A percentile compares a stretch with the other conserved stretches of the same genome.
phyloP scores from a whole-genome alignment of 2,113 vertebrate species.

The Apaloderma vittatum region DNA sequence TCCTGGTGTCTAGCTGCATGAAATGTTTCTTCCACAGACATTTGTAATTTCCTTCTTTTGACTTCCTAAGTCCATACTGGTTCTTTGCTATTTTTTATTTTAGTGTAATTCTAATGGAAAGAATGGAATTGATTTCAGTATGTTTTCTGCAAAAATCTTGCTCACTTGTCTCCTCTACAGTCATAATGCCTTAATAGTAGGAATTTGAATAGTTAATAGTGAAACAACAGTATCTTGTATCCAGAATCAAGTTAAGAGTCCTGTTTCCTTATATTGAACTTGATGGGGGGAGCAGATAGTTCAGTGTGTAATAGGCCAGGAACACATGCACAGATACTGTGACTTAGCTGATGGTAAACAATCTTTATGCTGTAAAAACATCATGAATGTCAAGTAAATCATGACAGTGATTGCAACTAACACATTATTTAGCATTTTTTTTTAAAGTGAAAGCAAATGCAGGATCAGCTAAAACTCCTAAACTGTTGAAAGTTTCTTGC shows the following conservation, averaged over 20 bases:
- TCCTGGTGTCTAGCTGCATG: background rate
- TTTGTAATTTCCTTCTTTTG: background rate
- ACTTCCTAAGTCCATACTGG: background rate
- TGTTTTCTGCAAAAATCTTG: background rate
- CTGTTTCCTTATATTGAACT: background rate
- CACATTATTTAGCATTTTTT: background rate
- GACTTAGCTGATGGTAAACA: background rate
- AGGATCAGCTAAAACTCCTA: background rate
- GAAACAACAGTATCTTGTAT: background rate
- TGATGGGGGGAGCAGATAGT: background rate
- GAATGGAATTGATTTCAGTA: background rate
- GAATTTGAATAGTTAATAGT: background rate
- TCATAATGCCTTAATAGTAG: background rate
- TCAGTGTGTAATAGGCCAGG: background rate
- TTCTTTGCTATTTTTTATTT: background rate
- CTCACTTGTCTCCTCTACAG: background rate
- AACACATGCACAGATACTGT: background rate
- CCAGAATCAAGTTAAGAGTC: background rate
- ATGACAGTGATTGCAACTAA: background rate
- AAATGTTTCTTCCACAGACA: background rate
- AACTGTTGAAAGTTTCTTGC: background rate
- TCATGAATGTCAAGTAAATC: background rate
- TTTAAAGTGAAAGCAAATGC: background rate
- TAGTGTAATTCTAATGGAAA: background rate
- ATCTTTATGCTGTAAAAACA: background rate